phyloP scores from a whole-genome alignment of 2,888 invertebrate species.

The Melitaea athalia region DNA sequence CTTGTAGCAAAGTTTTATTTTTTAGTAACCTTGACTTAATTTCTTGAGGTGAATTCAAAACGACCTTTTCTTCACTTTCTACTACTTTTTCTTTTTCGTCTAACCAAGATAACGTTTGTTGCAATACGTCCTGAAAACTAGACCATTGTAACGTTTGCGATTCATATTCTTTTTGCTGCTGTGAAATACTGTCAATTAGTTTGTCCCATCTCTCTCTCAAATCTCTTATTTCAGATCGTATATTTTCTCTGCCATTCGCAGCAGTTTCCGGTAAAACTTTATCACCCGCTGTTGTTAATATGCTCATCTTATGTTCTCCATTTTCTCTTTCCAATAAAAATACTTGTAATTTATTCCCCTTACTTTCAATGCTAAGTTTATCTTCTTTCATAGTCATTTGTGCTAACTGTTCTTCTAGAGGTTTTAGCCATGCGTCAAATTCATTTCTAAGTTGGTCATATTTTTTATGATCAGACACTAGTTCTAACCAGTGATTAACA shows the following conservation, averaged over 20 bases:
- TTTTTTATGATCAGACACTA: constrained; percentile 91
- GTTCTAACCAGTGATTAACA: constrained; percentile 90
- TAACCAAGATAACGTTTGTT: constrained; percentile 92
- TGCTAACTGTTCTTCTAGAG: constrained; percentile 86
- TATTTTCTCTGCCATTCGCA: constrained; percentile 93
- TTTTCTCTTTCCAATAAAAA: constrained; percentile 91
- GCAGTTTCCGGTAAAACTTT: constrained; percentile 96
- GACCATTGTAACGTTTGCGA: constrained; percentile 91
- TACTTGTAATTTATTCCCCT: constrained; percentile 86
- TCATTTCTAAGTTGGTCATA: constrained; percentile 89
- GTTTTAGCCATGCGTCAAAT: constrained; percentile 89
- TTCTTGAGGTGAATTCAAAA: constrained; percentile 91
- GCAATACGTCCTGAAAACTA: constrained; percentile 92
- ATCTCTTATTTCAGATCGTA: constrained; percentile 91
- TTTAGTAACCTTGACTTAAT: constrained; percentile 92
- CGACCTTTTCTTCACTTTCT: constrained; percentile 86
- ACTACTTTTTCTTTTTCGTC: constrained; percentile 91
- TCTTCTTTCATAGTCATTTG: constrained; percentile 85
- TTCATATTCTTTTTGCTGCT: constrained; percentile 92
- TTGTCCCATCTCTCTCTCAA: constrained; percentile 94
- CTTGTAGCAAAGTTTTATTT: constrained; percentile 93
- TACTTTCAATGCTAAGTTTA: constrained; percentile 85
- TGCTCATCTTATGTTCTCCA: constrained; percentile 89
- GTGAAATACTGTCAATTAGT: constrained; percentile 90
- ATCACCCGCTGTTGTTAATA: constrained; percentile 90